Evolutionary conservation across 2,888 invertebrate genomes (phyloP).

Genomic region (Iselma pallidipennis): DNA sequence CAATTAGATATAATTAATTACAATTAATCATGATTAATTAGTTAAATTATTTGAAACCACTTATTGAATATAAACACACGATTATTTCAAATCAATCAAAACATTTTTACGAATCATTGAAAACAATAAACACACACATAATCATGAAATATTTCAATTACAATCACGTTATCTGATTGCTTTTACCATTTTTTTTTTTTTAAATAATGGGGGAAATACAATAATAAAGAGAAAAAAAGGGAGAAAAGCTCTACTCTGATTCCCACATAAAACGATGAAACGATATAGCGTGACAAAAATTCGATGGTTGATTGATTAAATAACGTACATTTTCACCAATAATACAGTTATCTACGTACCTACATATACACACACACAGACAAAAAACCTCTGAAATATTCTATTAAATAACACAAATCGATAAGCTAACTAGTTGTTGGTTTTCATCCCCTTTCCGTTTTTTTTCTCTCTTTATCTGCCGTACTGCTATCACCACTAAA

Average conservation of each 20-base stretch:
- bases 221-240: too few species aligned
- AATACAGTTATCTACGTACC: constrained; percentile 4
- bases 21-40: too few species aligned
- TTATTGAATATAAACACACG: background rate
- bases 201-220: too few species aligned
- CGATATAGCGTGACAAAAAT: constrained; percentile 4
- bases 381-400: background rate
- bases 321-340: constrained; percentile 3
- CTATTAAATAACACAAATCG: constrained; percentile 5
- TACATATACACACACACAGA: background rate
- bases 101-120: background rate
- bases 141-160: too few species aligned
- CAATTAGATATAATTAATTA: too few species aligned
- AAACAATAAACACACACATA: background rate
- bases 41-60: too few species aligned
- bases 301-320: constrained; percentile 13
- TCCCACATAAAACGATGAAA: too few species aligned
- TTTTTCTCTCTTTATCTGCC: too few species aligned
- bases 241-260: too few species aligned
- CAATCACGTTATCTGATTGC: too few species aligned
- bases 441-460: background rate
- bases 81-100: background rate
- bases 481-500: background rate
- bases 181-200: too few species aligned
- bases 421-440: constrained; percentile 3